Evolutionary conservation across 2,113 vertebrate species (phyloP).

Genomic region (Chloropsis hardwickii): DNA sequence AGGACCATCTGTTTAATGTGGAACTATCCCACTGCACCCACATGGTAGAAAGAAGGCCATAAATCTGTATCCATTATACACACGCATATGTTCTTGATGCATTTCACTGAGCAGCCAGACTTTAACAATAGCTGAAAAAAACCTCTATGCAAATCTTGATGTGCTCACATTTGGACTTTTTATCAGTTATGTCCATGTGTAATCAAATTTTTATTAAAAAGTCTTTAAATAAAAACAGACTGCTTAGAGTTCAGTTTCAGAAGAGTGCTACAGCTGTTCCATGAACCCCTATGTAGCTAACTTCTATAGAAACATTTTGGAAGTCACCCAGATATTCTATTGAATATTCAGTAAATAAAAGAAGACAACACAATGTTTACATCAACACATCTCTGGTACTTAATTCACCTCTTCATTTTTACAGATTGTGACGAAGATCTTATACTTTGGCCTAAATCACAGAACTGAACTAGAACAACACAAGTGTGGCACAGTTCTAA

Average conservation of each 20-base stretch:
- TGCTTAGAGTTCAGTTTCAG: not conserved
- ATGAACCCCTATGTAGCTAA: rapidly evolving
- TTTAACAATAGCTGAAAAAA: not conserved
- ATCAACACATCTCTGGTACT: not conserved
- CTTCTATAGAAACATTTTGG: not conserved
- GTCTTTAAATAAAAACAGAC: not conserved
- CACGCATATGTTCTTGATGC: rapidly evolving
- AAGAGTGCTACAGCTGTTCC: not conserved
- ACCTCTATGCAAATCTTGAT: not conserved
- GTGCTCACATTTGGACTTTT: not conserved
- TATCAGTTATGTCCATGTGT: not conserved
- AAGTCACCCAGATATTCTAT: not conserved
- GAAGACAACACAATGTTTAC: not conserved
- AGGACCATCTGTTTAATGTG: not conserved
- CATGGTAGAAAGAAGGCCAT: not conserved
- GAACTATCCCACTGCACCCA: not conserved
- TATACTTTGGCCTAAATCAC: not conserved
- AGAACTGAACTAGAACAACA: not conserved
- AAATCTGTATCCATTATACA: not conserved
- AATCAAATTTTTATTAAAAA: not conserved
- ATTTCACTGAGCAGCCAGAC: not conserved
- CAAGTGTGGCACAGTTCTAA: not conserved
- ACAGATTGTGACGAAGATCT: not conserved
- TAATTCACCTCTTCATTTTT: not conserved
- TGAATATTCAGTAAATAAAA: not conserved